Base-by-base conservation (phyloP, 1,140 invertebrate species). In the Idris sp. region DNA sequence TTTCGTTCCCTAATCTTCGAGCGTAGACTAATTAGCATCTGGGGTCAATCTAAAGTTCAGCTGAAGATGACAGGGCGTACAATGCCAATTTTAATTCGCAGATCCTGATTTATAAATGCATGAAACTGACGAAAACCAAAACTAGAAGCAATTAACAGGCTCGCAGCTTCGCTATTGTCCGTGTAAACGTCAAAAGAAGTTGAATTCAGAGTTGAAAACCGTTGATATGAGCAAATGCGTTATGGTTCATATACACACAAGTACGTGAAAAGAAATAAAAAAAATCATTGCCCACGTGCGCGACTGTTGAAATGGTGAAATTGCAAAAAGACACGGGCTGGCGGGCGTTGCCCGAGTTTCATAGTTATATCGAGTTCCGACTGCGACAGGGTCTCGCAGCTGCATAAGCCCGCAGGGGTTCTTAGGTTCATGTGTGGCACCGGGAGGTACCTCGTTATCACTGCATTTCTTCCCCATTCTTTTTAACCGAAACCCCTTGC, bases 11-110 rank as follows among this genome's bases (percentile, higher is more conserved):
- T 35, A 68, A 75, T 33, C 79, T 80, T 81, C 74, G 18, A 65
- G 62, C 64, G 76, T 78, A 77, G 76, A 82, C 81, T 85, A 85
- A 86, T 86, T 85, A 86, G 83, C 84, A 84, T 84, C 79, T 64
- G 80, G 77, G 71, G 73, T n/a, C 79, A 80, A 81, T 76, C 74
- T 77, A 83, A 77, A 74, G 68, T 74, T 71, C 35, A 68, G 67
- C 85, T 86, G 84, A 83, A 76, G 79, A 81, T 86, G 85, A 86
- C 84, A 85, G 81, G 58, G 59, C 54, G 62, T 65, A 84, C 81
- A 86, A 86, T 84, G 61, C 80, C 26, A 36, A 38, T 67, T 68
- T 67, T 77, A 67, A 75, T 77, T 53, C 76, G 69, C 26, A 67
- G 13, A 36, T 53, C 48, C 7, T 31, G 33, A 67, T 48, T 46